phyloP scores from a whole-genome alignment of 2,113 vertebrate species.

The Galeopterus variegatus region DNA sequence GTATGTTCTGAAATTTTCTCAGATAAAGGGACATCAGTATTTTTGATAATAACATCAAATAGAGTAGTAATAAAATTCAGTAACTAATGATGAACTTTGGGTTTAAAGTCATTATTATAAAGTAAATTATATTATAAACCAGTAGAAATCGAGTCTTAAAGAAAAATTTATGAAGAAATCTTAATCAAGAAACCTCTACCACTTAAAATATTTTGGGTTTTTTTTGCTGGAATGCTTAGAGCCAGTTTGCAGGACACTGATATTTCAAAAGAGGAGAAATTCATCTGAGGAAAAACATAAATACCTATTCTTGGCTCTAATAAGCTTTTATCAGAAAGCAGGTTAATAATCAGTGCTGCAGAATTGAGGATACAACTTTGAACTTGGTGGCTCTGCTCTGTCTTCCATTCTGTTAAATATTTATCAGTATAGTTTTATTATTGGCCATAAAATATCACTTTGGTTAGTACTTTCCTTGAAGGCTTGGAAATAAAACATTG shows the following conservation, averaged over 20 bases:
- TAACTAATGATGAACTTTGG: background rate
- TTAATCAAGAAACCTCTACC: background rate
- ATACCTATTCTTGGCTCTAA: background rate
- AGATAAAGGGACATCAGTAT: background rate
- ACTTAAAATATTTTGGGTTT: background rate
- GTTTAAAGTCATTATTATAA: background rate
- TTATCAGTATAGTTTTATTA: background rate
- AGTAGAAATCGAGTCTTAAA: background rate
- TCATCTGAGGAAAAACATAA: background rate
- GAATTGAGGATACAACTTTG: background rate
- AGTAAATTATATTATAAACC: background rate
- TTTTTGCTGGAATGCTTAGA: background rate
- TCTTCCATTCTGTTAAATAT: background rate
- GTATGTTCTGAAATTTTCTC: conserved; percentile 49
- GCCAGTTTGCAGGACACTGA: background rate
- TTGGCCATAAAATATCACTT: background rate
- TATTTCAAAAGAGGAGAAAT: conserved; percentile 7
- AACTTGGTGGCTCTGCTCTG: background rate
- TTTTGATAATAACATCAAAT: background rate
- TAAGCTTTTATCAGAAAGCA: background rate
- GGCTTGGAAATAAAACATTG: background rate
- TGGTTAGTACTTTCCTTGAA: background rate
- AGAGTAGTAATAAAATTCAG: background rate
- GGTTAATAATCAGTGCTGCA: background rate
- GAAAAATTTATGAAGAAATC: background rate